phyloP scores from a whole-genome alignment of 2,888 invertebrate genomes.

The Dermolepida albohirtum region DNA sequence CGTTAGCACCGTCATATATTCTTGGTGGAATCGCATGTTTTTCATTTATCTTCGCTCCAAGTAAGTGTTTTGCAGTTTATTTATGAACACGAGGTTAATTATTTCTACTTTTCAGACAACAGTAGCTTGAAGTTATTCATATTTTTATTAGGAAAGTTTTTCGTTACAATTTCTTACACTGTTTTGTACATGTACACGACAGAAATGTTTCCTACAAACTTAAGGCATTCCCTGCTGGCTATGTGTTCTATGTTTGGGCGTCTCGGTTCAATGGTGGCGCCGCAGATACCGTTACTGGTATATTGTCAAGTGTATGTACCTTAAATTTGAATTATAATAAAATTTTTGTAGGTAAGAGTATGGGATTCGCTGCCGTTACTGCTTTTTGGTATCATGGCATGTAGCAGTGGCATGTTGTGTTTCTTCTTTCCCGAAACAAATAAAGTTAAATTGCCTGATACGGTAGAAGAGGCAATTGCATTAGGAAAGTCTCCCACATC shows the following conservation, averaged over 20 bases:
- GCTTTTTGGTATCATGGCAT: constrained; percentile 70
- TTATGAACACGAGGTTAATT: background rate
- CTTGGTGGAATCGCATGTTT: constrained; percentile 72
- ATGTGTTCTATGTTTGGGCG: constrained; percentile 78
- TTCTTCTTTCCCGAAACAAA: constrained; percentile 75
- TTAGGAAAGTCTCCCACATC: constrained; percentile 45
- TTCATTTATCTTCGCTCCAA: constrained; percentile 68
- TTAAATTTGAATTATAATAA: background rate
- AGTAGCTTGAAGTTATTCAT: constrained; percentile 11
- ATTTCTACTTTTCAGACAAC: constrained; percentile 30
- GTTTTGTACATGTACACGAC: constrained; percentile 76
- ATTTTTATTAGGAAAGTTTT: constrained; percentile 74
- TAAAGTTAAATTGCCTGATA: constrained; percentile 71
- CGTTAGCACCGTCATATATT: constrained; percentile 72
- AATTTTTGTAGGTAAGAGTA: constrained; percentile 64
- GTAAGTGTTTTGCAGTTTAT: constrained; percentile 4
- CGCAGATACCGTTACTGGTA: constrained; percentile 76
- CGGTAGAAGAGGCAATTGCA: constrained; percentile 70
- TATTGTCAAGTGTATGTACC: constrained; percentile 46
- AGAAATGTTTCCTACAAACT: constrained; percentile 78
- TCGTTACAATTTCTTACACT: constrained; percentile 75
- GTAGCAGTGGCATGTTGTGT: constrained; percentile 69
- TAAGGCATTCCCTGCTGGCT: constrained; percentile 75
- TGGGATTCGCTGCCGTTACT: constrained; percentile 70
- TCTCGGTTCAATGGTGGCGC: constrained; percentile 76